phyloP scores from a whole-genome alignment of 2,888 invertebrate genomes.

The Rutpela maculata region DNA sequence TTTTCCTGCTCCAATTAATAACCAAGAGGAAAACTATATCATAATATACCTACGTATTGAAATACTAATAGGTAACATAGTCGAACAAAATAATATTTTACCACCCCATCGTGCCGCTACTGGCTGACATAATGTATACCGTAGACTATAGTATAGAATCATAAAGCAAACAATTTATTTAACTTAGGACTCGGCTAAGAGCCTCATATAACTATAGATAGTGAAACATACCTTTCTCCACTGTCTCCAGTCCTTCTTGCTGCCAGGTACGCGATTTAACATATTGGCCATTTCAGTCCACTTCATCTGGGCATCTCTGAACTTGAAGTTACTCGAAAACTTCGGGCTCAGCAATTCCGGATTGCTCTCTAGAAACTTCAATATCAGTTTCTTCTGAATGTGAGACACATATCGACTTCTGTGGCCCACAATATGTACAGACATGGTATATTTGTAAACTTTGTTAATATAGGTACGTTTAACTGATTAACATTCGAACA shows the following conservation, averaged over 20 bases:
- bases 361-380: conserved; percentile 27
- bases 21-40: too few species aligned
- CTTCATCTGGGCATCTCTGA: conserved; percentile 12
- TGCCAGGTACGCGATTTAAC: conserved; percentile 22
- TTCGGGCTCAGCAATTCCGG: conserved; percentile 19
- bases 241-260: conserved; percentile 29
- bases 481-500: not conserved
- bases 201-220: not conserved
- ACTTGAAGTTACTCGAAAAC: conserved; percentile 22
- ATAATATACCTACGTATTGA: too few species aligned
- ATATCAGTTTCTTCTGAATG: conserved; percentile 24
- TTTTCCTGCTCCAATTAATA: too few species aligned
- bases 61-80: too few species aligned
- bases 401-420: conserved; percentile 24
- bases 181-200: too few species aligned
- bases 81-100: too few species aligned
- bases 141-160: too few species aligned
- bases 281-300: conserved; percentile 23
- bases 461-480: not conserved
- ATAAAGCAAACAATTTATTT: too few species aligned
- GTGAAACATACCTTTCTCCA: conserved; percentile 27
- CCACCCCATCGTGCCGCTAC: not conserved
- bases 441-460: not conserved
- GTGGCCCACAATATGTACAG: not conserved
- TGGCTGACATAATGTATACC: not conserved